A percentile compares a stretch with the other conserved stretches of the same genome.
These are phyloP conservation scores for Acromyrmex echinatior DNA, from an alignment of 1,140 invertebrate genomes.

Conservation along the genomic window DNA sequence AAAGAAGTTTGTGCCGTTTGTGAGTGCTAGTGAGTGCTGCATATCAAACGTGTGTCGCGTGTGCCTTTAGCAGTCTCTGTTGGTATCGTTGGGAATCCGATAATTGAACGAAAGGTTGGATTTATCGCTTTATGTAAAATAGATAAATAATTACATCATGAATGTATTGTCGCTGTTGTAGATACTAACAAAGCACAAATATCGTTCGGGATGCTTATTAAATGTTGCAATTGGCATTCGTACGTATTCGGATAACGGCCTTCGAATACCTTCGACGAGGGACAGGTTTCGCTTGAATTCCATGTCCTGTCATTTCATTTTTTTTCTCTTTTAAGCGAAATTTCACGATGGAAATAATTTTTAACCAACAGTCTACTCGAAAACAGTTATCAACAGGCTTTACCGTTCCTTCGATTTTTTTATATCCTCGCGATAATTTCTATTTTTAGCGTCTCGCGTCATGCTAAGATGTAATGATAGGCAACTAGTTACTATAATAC, in stretches of 20 bases:
- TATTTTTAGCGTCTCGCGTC: constrained; percentile 5
- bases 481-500: neutral
- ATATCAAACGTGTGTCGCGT: no score
- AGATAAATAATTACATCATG: neutral
- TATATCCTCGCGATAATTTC: neutral
- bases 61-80: no score
- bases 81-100: neutral
- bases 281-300: neutral
- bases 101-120: neutral
- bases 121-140: neutral
- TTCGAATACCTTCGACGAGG: neutral
- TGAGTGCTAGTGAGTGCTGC: no score
- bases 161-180: neutral
- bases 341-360: neutral
- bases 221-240: constrained; percentile 72
- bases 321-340: neutral
- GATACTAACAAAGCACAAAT: constrained; percentile 18
- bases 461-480: neutral
- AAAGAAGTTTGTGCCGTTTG: no score
- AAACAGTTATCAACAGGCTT: neutral
- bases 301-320: neutral
- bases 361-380: neutral
- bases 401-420: neutral
- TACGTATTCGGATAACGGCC: constrained; percentile 48
- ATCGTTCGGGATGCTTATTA: constrained; percentile 46